These are phyloP conservation scores for Solea senegalensis DNA, from an alignment of 2,113 vertebrate genomes.

Conservation along the genomic window DNA sequence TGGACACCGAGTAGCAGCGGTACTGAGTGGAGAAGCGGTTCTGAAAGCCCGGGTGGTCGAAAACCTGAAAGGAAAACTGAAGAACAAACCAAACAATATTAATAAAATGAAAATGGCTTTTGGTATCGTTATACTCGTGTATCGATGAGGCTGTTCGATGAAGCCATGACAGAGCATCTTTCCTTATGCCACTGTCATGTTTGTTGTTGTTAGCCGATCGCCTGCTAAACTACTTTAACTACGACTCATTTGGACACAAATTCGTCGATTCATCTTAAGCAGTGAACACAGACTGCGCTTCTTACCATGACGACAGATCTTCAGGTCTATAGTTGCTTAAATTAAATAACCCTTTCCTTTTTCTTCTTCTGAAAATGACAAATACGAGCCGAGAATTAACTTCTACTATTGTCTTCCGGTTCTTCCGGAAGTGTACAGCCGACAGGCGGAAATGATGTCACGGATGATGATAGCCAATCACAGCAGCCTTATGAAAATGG, in stretches of 20 bases:
- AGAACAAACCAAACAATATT: not conserved
- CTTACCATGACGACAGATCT: constrained; percentile 65
- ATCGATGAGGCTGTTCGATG: not conserved
- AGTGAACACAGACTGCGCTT: rapidly evolving
- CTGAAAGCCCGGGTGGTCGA: constrained; percentile 96
- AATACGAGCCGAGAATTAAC: not conserved
- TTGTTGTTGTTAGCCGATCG: constrained; percentile 49
- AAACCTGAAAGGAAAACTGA: constrained; percentile 97
- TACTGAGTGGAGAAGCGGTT: constrained; percentile 98
- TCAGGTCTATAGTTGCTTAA: not conserved
- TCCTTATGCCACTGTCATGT: constrained; percentile 8
- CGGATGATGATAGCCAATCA: not conserved
- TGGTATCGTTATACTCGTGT: not conserved
- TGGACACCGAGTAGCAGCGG: constrained; percentile 97
- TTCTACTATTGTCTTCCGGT: constrained; percentile 57
- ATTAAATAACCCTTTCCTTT: not conserved
- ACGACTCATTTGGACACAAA: not conserved
- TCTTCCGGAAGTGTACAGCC: constrained; percentile 54
- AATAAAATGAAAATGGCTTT: not conserved
- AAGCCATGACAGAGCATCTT: constrained; percentile 70
- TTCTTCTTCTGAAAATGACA: not conserved
- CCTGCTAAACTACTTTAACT: constrained; percentile 11
- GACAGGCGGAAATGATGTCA: constrained; percentile 50
- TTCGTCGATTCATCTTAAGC: not conserved
- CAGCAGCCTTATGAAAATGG: not conserved